Evolutionary conservation across 2,888 invertebrate genomes (phyloP).

Genomic region (Xestoiulus laeticollis): DNA sequence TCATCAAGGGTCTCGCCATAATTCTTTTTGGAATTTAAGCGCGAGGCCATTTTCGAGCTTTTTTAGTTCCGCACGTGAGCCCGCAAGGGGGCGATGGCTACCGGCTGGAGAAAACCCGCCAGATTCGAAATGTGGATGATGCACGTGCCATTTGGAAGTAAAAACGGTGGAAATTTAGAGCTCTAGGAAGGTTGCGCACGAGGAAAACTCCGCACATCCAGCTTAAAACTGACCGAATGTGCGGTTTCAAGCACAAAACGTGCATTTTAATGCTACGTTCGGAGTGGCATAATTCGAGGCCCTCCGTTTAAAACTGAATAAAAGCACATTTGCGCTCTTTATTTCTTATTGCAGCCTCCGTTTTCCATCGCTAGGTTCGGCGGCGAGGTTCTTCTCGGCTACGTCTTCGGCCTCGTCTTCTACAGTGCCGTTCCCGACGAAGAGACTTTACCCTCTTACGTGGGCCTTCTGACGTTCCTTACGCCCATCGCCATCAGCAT

Average conservation of each 20-base stretch:
- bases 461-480: background rate
- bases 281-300: background rate
- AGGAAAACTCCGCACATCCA: too few species aligned
- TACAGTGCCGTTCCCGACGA: slow-evolving; percentile 81
- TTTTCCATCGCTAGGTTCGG: slow-evolving; percentile 81
- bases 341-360: slow-evolving; percentile 72
- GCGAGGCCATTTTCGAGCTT: background rate
- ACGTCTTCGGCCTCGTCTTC: slow-evolving; percentile 80
- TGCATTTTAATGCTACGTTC: background rate
- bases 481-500: slow-evolving; percentile 56
- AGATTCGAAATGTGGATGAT: too few species aligned
- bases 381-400: slow-evolving; percentile 79
- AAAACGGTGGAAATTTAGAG: too few species aligned
- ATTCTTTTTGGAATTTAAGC: background rate
- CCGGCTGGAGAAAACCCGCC: too few species aligned
- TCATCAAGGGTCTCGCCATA: too few species aligned
- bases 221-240: too few species aligned
- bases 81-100: background rate
- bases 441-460: slow-evolving; percentile 66
- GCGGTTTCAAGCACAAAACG: too few species aligned
- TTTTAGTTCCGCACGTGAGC: background rate
- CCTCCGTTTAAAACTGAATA: background rate
- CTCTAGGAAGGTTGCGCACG: too few species aligned
- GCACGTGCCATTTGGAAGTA: background rate
- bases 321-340: background rate